These are phyloP conservation scores for Zootoca vivipara DNA, from an alignment of 2,113 vertebrate species.

Conservation along the genomic window DNA sequence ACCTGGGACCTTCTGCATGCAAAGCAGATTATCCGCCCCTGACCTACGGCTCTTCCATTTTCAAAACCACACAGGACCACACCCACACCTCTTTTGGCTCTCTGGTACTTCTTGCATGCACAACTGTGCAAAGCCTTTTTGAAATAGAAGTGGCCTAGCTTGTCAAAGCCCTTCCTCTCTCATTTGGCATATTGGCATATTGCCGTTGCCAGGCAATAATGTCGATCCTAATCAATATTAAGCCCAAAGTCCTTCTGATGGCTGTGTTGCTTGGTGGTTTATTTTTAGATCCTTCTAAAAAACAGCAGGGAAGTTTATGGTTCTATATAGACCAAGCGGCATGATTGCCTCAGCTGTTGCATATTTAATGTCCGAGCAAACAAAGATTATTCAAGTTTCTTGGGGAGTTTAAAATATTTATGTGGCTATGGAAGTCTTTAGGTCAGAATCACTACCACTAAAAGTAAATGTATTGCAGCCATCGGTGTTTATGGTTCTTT, in stretches of 20 bases:
- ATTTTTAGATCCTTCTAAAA: slow-evolving; percentile 10
- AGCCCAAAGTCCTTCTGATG: slow-evolving; percentile 21
- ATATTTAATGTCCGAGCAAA: slow-evolving; percentile 72
- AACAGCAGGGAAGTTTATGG: slow-evolving; percentile 34
- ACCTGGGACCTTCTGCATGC: too few relatives aligned
- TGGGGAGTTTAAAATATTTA: slow-evolving; percentile 72
- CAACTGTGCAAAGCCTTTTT: neutral
- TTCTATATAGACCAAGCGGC: slow-evolving; percentile 28
- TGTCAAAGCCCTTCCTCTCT: neutral
- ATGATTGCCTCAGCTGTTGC: slow-evolving; percentile 48
- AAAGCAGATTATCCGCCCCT: too few relatives aligned
- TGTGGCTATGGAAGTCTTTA: slow-evolving; percentile 62
- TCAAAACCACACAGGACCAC: neutral
- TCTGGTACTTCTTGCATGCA: neutral
- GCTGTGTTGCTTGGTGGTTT: neutral
- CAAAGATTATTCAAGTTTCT: slow-evolving; percentile 66
- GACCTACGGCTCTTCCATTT: neutral
- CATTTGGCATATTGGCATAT: neutral
- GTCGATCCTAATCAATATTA: slow-evolving; percentile 1
- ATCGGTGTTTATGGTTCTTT: slow-evolving; percentile 42
- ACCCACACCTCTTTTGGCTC: neutral
- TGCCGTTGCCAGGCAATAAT: slow-evolving; percentile 4
- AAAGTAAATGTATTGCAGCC: slow-evolving; percentile 30
- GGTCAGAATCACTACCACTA: slow-evolving; percentile 63
- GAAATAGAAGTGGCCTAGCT: neutral